Evolutionary conservation across 2,888 invertebrate species (phyloP).

Genomic region (Clunio marinus): DNA sequence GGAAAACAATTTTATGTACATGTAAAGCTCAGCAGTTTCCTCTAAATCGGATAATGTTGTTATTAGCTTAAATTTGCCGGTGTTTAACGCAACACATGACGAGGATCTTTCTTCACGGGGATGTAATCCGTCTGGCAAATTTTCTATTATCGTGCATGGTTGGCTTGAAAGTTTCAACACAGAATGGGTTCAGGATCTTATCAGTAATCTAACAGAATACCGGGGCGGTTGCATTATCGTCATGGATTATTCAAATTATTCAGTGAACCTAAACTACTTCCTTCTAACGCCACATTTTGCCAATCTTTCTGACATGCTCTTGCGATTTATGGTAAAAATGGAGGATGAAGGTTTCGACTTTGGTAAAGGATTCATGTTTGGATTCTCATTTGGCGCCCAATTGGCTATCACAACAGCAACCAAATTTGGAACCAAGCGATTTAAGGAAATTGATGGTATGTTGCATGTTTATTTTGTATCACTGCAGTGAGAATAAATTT

Average conservation of each 20-base stretch:
- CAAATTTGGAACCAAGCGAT: constrained; percentile 42
- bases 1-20: not conserved
- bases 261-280: constrained; percentile 47
- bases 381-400: constrained; percentile 50
- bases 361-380: constrained; percentile 46
- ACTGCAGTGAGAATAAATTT: not conserved
- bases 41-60: not conserved
- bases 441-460: constrained; percentile 49
- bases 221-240: constrained; percentile 49
- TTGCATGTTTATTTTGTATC: not conserved
- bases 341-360: constrained; percentile 46
- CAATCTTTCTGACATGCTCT: constrained; percentile 44
- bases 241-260: constrained; percentile 46
- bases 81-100: constrained; percentile 22
- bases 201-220: constrained; percentile 42
- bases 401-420: constrained; percentile 47
- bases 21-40: not conserved
- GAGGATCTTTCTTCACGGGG: constrained; percentile 7
- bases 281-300: constrained; percentile 45
- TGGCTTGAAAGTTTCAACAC: constrained; percentile 14
- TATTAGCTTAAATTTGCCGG: not conserved
- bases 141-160: constrained; percentile 23
- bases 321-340: constrained; percentile 43
- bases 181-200: constrained; percentile 22
- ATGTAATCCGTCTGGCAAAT: constrained; percentile 15